phyloP scores from a whole-genome alignment of 2,797 vertebrate genomes.

The Arrhamphus sclerolepis region DNA sequence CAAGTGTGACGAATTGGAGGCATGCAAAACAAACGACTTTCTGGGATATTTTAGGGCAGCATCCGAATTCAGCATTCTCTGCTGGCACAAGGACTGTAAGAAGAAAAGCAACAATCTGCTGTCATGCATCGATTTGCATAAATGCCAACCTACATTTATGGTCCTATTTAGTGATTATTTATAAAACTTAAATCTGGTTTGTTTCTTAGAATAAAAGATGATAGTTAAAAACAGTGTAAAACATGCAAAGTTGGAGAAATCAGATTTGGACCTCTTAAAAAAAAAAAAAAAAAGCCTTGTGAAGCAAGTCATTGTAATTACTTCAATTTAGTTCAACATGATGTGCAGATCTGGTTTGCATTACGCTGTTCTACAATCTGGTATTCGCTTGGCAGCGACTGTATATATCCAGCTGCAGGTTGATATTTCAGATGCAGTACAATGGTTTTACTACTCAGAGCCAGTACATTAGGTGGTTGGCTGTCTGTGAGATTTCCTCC shows the following conservation, averaged over 20 bases:
- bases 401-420: constrained; percentile 28
- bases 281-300: background rate
- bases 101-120: constrained; percentile 38
- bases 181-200: constrained; percentile 8
- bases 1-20: constrained; percentile 41
- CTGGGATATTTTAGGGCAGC: constrained; percentile 75
- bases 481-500: constrained; percentile 48
- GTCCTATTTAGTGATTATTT: constrained; percentile 39
- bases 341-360: constrained; percentile 22
- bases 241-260: background rate
- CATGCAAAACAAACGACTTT: constrained; percentile 52
- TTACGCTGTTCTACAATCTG: constrained; percentile 19
- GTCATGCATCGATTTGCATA: constrained; percentile 25
- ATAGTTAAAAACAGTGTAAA: constrained; percentile 16
- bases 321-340: constrained; percentile 15
- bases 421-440: constrained; percentile 32
- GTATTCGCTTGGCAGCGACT: constrained; percentile 30
- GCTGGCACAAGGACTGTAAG: constrained; percentile 34
- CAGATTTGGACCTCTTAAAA: background rate
- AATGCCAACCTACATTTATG: constrained; percentile 43
- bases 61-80: constrained; percentile 76
- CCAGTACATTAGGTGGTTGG: constrained; percentile 37
- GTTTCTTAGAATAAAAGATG: background rate
- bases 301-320: background rate
- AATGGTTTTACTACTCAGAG: constrained; percentile 18